phyloP scores from a whole-genome alignment of 2,797 vertebrate genomes.

The Sebastes wilsoni region DNA sequence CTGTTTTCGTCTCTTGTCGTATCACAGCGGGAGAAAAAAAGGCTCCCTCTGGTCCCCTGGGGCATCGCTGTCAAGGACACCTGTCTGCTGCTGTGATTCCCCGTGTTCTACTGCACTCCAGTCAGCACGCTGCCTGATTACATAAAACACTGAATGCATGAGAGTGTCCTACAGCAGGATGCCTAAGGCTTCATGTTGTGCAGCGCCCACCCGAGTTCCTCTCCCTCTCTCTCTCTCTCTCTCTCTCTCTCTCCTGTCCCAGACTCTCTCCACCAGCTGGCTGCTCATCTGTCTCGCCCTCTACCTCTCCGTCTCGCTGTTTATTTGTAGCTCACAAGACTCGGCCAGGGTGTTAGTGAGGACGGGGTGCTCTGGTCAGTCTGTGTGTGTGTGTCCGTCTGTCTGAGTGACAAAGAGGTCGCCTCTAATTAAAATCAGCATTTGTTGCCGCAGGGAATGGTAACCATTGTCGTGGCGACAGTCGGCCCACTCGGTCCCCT shows the following conservation, averaged over 20 bases:
- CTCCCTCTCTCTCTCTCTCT: constrained; percentile 16
- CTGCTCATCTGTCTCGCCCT: constrained; percentile 54
- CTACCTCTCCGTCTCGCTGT: constrained; percentile 21
- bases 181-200: constrained; percentile 62
- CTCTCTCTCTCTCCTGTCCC: constrained; percentile 21
- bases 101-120: constrained; percentile 58
- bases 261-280: constrained; percentile 59
- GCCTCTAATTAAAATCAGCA: constrained; percentile 76
- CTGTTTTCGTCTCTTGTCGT: constrained; percentile 44
- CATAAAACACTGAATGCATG: constrained; percentile 62
- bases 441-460: constrained; percentile 61
- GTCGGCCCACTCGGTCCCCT: constrained; percentile 57
- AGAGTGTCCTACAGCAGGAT: constrained; percentile 67
- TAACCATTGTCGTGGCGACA: constrained; percentile 56
- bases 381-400: constrained; percentile 27
- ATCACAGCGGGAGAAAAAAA: constrained; percentile 54
- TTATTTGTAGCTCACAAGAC: constrained; percentile 33
- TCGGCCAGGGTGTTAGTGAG: constrained; percentile 6
- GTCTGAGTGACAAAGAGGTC: constrained; percentile 68
- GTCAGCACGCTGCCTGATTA: constrained; percentile 65
- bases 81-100: constrained; percentile 66
- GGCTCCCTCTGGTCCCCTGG: constrained; percentile 47
- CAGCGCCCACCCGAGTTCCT: constrained; percentile 34
- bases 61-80: constrained; percentile 70
- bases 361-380: constrained; percentile 37